A percentile compares a stretch with the other conserved stretches of the same genome.
These are phyloP conservation scores for Trichacis sp. DNA, from an alignment of 2,888 invertebrate genomes.

Conservation along the genomic window DNA sequence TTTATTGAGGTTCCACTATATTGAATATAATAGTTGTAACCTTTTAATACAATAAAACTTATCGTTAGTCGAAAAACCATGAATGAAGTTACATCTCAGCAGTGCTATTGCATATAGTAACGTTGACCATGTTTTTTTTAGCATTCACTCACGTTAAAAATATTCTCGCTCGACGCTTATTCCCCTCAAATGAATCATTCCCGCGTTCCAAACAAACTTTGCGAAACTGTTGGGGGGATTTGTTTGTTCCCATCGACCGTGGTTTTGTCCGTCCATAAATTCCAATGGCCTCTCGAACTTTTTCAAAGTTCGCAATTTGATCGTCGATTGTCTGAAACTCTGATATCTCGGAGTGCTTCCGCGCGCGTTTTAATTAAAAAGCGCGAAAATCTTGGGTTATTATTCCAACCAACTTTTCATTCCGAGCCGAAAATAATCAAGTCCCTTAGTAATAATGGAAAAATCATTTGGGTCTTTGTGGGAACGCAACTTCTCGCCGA, in stretches of 20 bases:
- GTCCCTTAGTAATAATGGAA: neutral
- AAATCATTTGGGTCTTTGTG: neutral
- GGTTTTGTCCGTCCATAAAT: slow-evolving; percentile 3
- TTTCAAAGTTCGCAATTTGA: neutral
- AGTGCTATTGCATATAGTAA: too few relatives aligned
- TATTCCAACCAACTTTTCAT: neutral
- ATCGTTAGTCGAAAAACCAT: too few relatives aligned
- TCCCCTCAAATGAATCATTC: neutral
- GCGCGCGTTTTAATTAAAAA: neutral
- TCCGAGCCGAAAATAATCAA: neutral
- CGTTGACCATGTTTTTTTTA: too few relatives aligned
- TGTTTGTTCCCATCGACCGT: slow-evolving; percentile 1
- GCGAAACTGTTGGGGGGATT: neutral
- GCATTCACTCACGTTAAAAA: too few relatives aligned
- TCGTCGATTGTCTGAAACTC: slow-evolving; percentile 9
- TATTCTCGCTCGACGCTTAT: too few relatives aligned
- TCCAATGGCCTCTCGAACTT: slow-evolving; percentile 5
- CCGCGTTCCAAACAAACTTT: slow-evolving; percentile 1
- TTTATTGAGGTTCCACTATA: too few relatives aligned
- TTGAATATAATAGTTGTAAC: too few relatives aligned
- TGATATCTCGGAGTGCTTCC: neutral
- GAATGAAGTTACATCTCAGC: too few relatives aligned
- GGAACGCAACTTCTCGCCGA: neutral
- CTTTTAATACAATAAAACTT: too few relatives aligned
- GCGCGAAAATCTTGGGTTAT: neutral